Base-by-base conservation (phyloP, 2,888 invertebrate genomes). In the Chaetoderma sp. region DNA sequence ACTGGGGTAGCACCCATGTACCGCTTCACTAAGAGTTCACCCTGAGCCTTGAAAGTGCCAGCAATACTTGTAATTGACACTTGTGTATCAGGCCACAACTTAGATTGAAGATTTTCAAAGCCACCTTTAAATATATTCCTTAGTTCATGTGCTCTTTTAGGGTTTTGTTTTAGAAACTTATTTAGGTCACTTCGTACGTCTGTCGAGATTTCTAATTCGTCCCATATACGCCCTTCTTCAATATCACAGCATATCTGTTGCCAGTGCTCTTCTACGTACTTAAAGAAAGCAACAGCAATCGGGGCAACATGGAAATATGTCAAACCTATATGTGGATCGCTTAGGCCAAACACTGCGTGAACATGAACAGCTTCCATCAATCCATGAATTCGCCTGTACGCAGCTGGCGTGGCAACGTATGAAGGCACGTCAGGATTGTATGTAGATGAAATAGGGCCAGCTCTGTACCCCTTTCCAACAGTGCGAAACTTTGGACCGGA, bases 241-340 rank as follows among this genome's bases (percentile, higher is more conserved):
- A 85, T 80, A 58, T 85, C 84, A n/a, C 65, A 61, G 1, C 79
- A 71, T 21, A 85, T 62, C 6, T 73, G 66, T 21, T 69, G 59
- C 75, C 79, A 78, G 44, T 78, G 69, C 1, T 66, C 52, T 49
- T 81, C 81, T 32, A 85, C 56, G 1, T 77, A 68, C n/a, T 71
- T 61, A 59, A 83, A 78, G 6, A 79, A 77, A 42, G 79, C 74
- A 69, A 79, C 80, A 6, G 84, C 73, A 4, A 84, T 68, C 10
- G 84, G 83, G 2, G 83, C 77, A 75, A 85, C 85, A 62, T 84
- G 84, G 2, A 83, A 81, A 60, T 85, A 83, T 27, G 84, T 74
- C 60, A 78, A 77, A 5, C 84, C 84, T 4, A 85, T 52, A 59
- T 81, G 75, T 23, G 65, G 74, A 63, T 85, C 83, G 54, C 74